Evolutionary conservation across 2,797 vertebrate genomes (phyloP).

Genomic region (Emys orbicularis): DNA sequence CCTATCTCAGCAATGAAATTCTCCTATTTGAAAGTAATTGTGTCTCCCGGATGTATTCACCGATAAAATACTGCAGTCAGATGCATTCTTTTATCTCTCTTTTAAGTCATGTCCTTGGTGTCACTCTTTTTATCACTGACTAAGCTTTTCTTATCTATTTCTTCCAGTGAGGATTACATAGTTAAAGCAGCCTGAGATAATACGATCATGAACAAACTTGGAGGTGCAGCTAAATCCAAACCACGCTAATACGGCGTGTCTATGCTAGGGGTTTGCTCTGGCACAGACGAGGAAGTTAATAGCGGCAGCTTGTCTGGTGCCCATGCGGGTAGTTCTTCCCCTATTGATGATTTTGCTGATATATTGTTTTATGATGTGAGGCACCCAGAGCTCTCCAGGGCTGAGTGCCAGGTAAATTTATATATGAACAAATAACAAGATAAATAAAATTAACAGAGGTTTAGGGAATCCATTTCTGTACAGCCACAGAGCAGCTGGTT

Average conservation of each 20-base stretch:
- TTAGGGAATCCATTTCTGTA: background rate
- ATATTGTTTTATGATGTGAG: background rate
- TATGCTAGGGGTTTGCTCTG: constrained; percentile 15
- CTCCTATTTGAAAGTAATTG: constrained; percentile 34
- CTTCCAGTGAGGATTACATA: background rate
- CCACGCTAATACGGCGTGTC: background rate
- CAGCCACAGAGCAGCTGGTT: background rate
- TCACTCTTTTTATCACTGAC: background rate
- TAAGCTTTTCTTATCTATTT: background rate
- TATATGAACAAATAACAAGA: background rate
- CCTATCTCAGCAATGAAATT: constrained; percentile 15
- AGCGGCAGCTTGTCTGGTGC: background rate
- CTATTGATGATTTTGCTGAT: fast-evolving
- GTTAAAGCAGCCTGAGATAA: constrained; percentile 16
- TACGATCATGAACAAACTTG: background rate
- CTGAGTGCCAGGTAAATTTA: background rate
- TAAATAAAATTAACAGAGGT: background rate
- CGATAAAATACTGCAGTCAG: constrained; percentile 38
- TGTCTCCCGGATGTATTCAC: constrained; percentile 27
- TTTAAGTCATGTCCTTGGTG: background rate
- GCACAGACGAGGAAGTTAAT: background rate
- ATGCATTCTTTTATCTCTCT: background rate
- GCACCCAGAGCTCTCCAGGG: background rate
- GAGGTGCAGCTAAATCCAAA: constrained; percentile 2
- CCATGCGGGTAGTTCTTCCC: fast-evolving